Evolutionary conservation across 2,888 invertebrate species (phyloP).

Genomic region (Tinea pellionella): DNA sequence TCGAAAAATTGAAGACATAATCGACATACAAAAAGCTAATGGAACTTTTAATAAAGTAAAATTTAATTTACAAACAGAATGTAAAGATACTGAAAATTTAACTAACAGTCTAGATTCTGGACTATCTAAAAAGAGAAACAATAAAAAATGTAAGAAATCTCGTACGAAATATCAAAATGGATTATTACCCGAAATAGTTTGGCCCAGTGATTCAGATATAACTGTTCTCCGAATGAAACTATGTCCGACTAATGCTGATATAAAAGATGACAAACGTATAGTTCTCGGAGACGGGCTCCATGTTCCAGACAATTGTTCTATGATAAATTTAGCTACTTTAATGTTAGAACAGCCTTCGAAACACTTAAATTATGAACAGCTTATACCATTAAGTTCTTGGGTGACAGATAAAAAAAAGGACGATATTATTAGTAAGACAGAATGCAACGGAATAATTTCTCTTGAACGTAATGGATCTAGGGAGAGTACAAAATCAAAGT

Average conservation of each 20-base stretch:
- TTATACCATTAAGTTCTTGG: conserved; percentile 70
- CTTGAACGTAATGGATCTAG: not conserved
- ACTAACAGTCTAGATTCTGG: conserved; percentile 45
- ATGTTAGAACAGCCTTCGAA: conserved; percentile 52
- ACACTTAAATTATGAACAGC: conserved; percentile 54
- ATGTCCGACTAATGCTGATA: conserved; percentile 32
- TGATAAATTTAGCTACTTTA: conserved; percentile 70
- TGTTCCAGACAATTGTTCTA: conserved; percentile 66
- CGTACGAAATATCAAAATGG: conserved; percentile 32
- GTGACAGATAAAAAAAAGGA: conserved; percentile 31
- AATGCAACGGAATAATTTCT: not conserved
- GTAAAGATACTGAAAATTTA: conserved; percentile 30
- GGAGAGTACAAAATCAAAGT: conserved; percentile 31
- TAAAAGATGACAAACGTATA: conserved; percentile 54
- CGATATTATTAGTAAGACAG: conserved; percentile 17
- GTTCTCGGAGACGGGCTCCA: conserved; percentile 69
- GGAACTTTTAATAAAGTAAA: conserved; percentile 47
- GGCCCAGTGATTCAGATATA: conserved; percentile 71
- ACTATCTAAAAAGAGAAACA: conserved; percentile 25
- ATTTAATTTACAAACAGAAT: conserved; percentile 39
- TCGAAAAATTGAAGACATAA: conserved; percentile 56
- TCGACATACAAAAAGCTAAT: conserved; percentile 55
- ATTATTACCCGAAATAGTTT: conserved; percentile 40
- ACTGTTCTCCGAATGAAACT: conserved; percentile 67
- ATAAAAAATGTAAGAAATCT: conserved; percentile 35